These are phyloP conservation scores for Antechinus stuartii DNA, from an alignment of 2,113 vertebrate genomes.

Conservation along the genomic window DNA sequence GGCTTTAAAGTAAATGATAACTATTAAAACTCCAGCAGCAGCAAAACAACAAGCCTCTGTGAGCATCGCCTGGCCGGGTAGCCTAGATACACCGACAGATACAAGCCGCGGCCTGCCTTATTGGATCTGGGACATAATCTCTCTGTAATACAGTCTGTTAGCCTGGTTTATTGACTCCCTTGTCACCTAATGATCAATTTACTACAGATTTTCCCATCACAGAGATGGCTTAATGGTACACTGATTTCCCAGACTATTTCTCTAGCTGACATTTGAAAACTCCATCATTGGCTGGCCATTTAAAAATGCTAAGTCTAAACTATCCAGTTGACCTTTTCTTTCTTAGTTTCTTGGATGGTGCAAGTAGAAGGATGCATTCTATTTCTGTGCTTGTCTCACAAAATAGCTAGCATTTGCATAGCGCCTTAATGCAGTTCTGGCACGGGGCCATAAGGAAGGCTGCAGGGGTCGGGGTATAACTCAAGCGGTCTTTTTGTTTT, in stretches of 20 bases:
- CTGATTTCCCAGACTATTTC: background rate
- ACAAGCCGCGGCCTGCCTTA: background rate
- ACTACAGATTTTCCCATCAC: conserved; percentile 1
- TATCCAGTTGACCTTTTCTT: background rate
- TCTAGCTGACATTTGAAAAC: conserved; percentile 7
- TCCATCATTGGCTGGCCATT: background rate
- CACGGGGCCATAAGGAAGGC: background rate
- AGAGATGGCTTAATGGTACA: background rate
- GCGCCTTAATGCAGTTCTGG: background rate
- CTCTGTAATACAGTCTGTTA: background rate
- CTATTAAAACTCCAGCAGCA: background rate
- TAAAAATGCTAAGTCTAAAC: background rate
- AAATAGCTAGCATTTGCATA: background rate
- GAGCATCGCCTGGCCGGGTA: background rate
- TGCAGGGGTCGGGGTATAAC: background rate
- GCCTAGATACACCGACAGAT: background rate
- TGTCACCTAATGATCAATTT: background rate
- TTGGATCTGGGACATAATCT: conserved; percentile 7
- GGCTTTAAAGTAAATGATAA: background rate
- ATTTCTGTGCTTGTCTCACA: background rate
- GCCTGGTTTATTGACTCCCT: background rate
- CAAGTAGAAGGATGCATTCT: background rate
- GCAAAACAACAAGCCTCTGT: background rate
- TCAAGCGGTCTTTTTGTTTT: background rate
- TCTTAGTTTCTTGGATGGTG: background rate